Conservation (phyloP, 2,113 vertebrate genomes). For the Nothoprocta perdicaria region DNA sequence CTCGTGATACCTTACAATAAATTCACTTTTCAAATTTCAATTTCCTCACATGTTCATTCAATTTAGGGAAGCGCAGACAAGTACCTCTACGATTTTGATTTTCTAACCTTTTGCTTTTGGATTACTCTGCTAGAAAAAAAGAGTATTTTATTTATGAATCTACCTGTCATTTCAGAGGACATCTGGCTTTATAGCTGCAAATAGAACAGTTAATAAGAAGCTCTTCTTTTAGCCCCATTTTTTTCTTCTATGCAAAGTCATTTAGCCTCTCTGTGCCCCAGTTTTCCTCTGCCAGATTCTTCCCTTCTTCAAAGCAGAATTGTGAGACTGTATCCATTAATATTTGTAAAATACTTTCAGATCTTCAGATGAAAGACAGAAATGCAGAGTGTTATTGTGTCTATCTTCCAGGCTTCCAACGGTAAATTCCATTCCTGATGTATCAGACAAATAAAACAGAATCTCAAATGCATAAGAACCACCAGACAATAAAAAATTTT, state of each 20-base stretch:
- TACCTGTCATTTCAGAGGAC: background rate
- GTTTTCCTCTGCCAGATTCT: background rate
- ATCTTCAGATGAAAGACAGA: constrained; percentile 1
- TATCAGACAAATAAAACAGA: constrained; percentile 37
- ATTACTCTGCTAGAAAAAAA: background rate
- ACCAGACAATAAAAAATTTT: constrained; percentile 14
- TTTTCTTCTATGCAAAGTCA: background rate
- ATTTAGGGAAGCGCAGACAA: background rate
- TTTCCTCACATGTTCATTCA: background rate
- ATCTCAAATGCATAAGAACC: constrained; percentile 3
- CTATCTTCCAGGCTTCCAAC: background rate
- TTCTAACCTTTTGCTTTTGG: background rate
- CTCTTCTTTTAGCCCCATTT: background rate
- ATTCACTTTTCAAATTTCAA: background rate
- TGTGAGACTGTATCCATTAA: background rate
- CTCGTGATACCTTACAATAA: background rate
- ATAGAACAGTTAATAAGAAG: background rate
- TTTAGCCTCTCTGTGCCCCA: background rate
- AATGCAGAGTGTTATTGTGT: background rate
- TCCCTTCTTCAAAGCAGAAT: background rate
- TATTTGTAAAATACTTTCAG: background rate
- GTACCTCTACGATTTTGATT: background rate
- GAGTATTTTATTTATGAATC: background rate
- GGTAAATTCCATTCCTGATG: background rate
- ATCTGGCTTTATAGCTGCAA: background rate